Evolutionary conservation across 2,888 invertebrate species (phyloP).

Genomic region (Amphipoea lucens): DNA sequence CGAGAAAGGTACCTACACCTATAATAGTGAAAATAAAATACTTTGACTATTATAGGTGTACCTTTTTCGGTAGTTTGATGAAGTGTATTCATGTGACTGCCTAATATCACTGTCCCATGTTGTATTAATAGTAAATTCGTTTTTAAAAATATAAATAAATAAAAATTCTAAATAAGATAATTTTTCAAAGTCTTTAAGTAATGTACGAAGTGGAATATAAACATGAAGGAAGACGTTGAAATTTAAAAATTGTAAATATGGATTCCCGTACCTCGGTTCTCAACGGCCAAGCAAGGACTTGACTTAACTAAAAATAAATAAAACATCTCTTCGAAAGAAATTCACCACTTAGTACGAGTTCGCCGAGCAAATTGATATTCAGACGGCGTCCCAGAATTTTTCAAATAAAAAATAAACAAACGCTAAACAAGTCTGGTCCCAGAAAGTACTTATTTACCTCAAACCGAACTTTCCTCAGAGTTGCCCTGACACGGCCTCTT

Average conservation of each 20-base stretch:
- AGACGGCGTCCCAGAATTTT: conserved; percentile 54
- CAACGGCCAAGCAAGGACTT: conserved; percentile 18
- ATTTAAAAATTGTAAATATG: conserved; percentile 12
- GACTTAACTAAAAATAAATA: conserved; percentile 58
- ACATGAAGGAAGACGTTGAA: not conserved
- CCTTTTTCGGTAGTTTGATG: not conserved
- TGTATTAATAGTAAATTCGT: not conserved
- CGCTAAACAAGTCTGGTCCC: conserved; percentile 66
- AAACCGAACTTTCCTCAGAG: conserved; percentile 62
- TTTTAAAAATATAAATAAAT: not conserved
- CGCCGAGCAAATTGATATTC: conserved; percentile 64
- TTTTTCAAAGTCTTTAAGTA: not conserved
- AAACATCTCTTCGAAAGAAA: conserved; percentile 59
- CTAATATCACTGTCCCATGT: too few species aligned
- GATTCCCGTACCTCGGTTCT: conserved; percentile 3
- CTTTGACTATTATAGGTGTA: too few species aligned
- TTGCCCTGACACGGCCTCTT: conserved; percentile 62
- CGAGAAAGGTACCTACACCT: not conserved
- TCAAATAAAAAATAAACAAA: conserved; percentile 69
- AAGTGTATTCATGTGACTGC: not conserved
- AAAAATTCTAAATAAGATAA: not conserved
- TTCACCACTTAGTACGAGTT: conserved; percentile 59
- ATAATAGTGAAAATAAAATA: too few species aligned
- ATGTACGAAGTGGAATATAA: conserved; percentile 3
- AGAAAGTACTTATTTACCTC: conserved; percentile 69